Percentiles rank a stretch among this genome's conserved stretches.
Evolutionary conservation across 2,888 invertebrate genomes (phyloP).

Genomic region (Idaea aversata): DNA sequence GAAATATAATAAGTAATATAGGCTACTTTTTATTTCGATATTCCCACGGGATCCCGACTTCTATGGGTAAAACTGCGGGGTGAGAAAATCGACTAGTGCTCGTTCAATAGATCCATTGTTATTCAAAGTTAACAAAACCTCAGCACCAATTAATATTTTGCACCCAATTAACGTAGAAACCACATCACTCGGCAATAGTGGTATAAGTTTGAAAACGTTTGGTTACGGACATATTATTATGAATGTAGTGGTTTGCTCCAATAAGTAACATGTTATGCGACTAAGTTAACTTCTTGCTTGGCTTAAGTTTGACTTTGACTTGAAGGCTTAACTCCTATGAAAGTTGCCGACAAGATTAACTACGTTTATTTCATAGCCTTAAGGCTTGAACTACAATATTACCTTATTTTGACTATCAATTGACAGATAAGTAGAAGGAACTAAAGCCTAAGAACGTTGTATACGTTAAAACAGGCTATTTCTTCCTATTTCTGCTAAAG

Average conservation of each 20-base stretch:
- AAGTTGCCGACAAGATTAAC: not conserved
- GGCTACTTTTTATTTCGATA: too few species aligned
- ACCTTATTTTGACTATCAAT: too few species aligned
- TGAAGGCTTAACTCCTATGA: not conserved
- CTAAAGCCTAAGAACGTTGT: too few species aligned
- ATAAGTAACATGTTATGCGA: not conserved
- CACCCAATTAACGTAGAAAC: slow-evolving; percentile 13
- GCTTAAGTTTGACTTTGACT: not conserved
- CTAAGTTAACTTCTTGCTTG: slow-evolving; percentile 6
- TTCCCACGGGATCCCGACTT: too few species aligned
- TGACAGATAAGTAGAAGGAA: too few species aligned
- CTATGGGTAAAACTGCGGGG: too few species aligned
- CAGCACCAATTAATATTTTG: slow-evolving; percentile 9
- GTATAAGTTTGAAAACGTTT: slow-evolving; percentile 11
- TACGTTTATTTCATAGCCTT: not conserved
- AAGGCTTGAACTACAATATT: too few species aligned
- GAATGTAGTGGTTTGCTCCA: slow-evolving; percentile 1
- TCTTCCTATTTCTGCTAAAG: too few species aligned
- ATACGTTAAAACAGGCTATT: too few species aligned
- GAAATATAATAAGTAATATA: too few species aligned
- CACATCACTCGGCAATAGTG: slow-evolving; percentile 11
- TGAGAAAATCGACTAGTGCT: not conserved
- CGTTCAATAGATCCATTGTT: not conserved
- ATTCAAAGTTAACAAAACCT: slow-evolving; percentile 4
- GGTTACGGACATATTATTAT: not conserved